Percentiles rank a stretch among this genome's conserved stretches.
Conservation (phyloP, 2,797 vertebrate species). For the Pelochelys cantorii region DNA sequence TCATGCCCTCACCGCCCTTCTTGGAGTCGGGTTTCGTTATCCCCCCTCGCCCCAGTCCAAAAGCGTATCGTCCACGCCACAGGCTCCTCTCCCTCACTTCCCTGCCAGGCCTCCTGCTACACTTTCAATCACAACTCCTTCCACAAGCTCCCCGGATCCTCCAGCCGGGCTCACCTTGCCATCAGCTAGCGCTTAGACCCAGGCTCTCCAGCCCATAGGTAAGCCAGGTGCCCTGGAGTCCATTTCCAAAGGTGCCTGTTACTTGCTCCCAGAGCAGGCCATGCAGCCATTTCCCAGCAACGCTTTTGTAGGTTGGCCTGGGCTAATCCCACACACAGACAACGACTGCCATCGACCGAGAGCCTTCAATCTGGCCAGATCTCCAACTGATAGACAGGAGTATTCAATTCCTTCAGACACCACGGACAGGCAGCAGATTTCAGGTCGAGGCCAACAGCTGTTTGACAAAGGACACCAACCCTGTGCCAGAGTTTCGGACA, state of each 20-base stretch:
- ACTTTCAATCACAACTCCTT: neutral
- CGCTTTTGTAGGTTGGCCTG: neutral
- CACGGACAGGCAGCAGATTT: neutral
- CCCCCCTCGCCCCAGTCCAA: neutral
- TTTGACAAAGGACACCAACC: neutral
- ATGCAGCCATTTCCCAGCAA: neutral
- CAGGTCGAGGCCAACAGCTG: neutral
- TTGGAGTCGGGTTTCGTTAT: neutral
- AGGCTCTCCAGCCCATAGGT: neutral
- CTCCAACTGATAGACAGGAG: neutral
- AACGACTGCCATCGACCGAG: accelerated
- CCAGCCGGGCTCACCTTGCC: neutral
- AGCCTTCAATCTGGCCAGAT: neutral
- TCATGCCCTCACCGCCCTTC: neutral
- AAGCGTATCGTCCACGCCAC: neutral
- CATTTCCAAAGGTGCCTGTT: no score
- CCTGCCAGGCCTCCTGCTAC: neutral
- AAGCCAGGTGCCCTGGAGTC: neutral
- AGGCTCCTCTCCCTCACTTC: neutral
- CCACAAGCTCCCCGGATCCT: neutral
- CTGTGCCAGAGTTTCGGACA: neutral
- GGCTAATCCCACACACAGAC: neutral
- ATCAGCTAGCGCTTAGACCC: neutral
- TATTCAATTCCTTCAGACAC: neutral
- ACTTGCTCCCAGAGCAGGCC: neutral